phyloP scores from a whole-genome alignment of 2,113 vertebrate species.

The Tachuris rubrigastra region DNA sequence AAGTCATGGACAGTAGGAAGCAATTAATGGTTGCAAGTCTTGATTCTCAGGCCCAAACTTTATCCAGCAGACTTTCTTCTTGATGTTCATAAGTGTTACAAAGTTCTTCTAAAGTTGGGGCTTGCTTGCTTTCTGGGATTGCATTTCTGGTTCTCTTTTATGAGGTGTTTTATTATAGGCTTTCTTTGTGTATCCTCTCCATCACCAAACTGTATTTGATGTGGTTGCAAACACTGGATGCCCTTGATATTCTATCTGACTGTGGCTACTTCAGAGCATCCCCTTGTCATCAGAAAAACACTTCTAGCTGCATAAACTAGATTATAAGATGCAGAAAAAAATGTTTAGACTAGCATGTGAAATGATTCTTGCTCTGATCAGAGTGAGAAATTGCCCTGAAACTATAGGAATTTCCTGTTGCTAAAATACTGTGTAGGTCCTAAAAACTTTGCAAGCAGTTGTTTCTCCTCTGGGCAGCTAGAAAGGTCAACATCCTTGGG shows the following conservation, averaged over 20 bases:
- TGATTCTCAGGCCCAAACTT: neutral
- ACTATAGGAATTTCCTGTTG: neutral
- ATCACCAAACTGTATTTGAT: slow-evolving; percentile 13
- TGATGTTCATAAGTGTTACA: neutral
- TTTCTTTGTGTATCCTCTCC: slow-evolving; percentile 2
- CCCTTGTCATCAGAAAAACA: slow-evolving; percentile 1
- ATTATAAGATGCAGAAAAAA: neutral
- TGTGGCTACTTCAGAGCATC: slow-evolving; percentile 1
- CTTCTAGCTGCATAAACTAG: neutral
- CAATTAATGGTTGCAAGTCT: neutral
- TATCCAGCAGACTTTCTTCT: neutral
- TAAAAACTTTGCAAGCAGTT: neutral
- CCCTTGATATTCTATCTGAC: neutral
- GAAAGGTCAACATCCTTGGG: slow-evolving; percentile 53
- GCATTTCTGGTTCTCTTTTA: slow-evolving; percentile 28
- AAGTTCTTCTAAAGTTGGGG: neutral
- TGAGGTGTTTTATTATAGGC: slow-evolving; percentile 27
- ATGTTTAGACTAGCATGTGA: slow-evolving; percentile 11
- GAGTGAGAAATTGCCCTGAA: slow-evolving; percentile 4
- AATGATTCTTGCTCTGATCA: neutral
- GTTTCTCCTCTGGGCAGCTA: slow-evolving; percentile 8
- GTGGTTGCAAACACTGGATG: neutral
- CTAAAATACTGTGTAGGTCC: neutral
- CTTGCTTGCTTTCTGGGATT: neutral
- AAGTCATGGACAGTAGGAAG: neutral